Evolutionary conservation across 2,113 vertebrate genomes (phyloP), one percentile per base, ranked within the genome.

Genomic region (Protobothrops flavoviridis): DNA sequence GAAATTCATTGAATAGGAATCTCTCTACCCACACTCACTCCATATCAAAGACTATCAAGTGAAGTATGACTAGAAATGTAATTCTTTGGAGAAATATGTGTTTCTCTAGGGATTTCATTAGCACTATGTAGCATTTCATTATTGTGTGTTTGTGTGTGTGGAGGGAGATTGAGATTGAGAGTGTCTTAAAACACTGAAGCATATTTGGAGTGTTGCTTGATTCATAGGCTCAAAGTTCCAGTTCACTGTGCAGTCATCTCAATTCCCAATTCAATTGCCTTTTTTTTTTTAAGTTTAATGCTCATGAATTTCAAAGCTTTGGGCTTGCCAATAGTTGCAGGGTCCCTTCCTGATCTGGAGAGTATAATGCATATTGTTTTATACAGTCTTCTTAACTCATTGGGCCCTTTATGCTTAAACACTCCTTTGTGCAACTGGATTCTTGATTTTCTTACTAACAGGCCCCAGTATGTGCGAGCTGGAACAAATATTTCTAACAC

Each of bases 61-160:
- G 69, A 94, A 95, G 89, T 93, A 56, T 91, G 94, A 91, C 90
- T 53, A 92, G 93, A 95, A 93, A 95, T 91, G 90, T 93, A 90
- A 93, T 96, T 95, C 96, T 95, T 91, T 69, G 21, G 53, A 55
- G 88, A n/a, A 93, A 94, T 91, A 94, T 90, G 88, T 89, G 92
- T 95, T 93, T 96, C 90, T 92, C 94, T 91, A 53, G 95, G 90
- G 86, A 94, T 96, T 94, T 91, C 87, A 96, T 94, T 97, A 96
- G 94, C 95, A 95, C n/a, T 94, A 43, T 64, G 86, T 94, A 94
- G 56, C 91, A 85, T 74, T 94, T 81, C 89, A 91, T 95, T 94
- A 90, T 4, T 33, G 56, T 23, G 23, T 23, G 56, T 57, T 6
- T 57, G 56, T 57, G 20, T 57, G 29, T 26, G 23, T 3, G 57